A percentile compares a stretch with the other conserved stretches of the same genome.
phyloP scores from a whole-genome alignment of 1,140 invertebrate genomes.

The Campoletis sonorensis region DNA sequence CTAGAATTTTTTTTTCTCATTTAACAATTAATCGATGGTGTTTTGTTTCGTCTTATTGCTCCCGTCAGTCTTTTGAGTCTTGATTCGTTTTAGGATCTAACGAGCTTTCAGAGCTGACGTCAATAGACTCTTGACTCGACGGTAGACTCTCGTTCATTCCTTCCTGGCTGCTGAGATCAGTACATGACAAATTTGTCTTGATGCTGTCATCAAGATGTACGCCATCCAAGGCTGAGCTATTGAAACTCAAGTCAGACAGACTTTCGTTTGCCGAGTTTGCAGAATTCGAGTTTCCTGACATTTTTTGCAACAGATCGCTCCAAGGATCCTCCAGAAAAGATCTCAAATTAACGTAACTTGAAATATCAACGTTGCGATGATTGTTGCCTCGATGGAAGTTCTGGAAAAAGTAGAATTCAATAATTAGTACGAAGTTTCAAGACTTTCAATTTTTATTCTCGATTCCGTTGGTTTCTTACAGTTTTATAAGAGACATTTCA shows the following conservation, averaged over 20 bases:
- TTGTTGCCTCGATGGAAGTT: constrained; percentile 41
- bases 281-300: constrained; percentile 3
- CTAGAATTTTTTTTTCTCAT: neutral
- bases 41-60: neutral
- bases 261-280: constrained; percentile 35
- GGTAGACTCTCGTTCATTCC: neutral
- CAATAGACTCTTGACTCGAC: constrained; percentile 16
- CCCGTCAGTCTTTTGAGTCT: constrained; percentile 12
- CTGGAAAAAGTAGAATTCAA: constrained; percentile 49
- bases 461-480: neutral
- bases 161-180: constrained; percentile 1
- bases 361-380: constrained; percentile 51
- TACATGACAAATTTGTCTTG: neutral
- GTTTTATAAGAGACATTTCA: too few species aligned
- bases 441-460: neutral
- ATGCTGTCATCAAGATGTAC: constrained; percentile 25
- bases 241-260: constrained; percentile 5
- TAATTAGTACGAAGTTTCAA: neutral
- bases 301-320: constrained; percentile 56
- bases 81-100: constrained; percentile 37
- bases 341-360: constrained; percentile 56
- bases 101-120: neutral
- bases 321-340: constrained; percentile 67
- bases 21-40: neutral
- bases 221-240: neutral